Percentiles rank a stretch among this genome's conserved stretches.
phyloP scores from a whole-genome alignment of 2,888 invertebrate genomes.

The Agrochola macilenta region DNA sequence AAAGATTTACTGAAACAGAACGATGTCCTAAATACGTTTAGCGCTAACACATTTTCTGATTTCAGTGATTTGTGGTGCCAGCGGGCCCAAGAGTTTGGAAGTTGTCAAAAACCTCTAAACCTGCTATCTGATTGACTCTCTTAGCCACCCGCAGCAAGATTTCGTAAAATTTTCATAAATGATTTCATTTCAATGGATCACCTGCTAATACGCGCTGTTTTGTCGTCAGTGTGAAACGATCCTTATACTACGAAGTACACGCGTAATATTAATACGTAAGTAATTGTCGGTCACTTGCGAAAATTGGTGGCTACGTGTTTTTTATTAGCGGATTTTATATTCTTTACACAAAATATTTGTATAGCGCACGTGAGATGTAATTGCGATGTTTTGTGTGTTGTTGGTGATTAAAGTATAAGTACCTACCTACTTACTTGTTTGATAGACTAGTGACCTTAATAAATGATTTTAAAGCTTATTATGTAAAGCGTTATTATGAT shows the following conservation, averaged over 20 bases:
- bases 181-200: too few species aligned
- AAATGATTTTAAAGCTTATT: neutral
- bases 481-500: neutral
- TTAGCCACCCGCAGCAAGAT: neutral
- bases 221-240: neutral
- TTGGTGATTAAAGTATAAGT: conserved; percentile 22
- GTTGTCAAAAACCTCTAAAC: neutral
- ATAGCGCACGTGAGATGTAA: conserved; percentile 22
- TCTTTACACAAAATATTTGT: conserved; percentile 55
- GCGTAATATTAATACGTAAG: conserved; percentile 64
- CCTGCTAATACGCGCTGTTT: too few species aligned
- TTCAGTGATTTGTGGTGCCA: neutral
- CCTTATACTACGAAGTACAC: conserved; percentile 28
- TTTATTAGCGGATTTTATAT: conserved; percentile 56
- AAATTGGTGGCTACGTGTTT: conserved; percentile 64
- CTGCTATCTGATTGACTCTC: neutral
- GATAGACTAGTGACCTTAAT: neutral
- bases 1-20: neutral
- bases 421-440: neutral
- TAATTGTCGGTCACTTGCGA: conserved; percentile 66
- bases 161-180: neutral
- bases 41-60: neutral
- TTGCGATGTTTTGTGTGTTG: conserved; percentile 21
- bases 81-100: neutral
- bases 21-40: neutral